Percentiles rank a stretch among this genome's conserved stretches.
These are phyloP conservation scores for Oriolus oriolus DNA, from an alignment of 2,113 vertebrate genomes.

Conservation along the genomic window DNA sequence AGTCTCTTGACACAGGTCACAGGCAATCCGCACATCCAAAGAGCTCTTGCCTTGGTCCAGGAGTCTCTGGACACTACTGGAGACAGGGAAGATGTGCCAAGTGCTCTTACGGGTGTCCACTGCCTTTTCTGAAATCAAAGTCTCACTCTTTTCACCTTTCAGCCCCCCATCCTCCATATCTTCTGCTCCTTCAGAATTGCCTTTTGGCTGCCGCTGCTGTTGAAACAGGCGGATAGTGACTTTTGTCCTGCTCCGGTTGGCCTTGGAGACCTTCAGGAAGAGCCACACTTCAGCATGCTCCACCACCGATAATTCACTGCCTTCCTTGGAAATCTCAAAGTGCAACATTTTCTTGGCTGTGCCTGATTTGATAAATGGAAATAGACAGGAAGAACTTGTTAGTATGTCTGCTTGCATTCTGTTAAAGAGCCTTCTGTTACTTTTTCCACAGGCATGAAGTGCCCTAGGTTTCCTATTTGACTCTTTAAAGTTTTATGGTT, in stretches of 20 bases:
- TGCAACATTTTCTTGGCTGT: conserved; percentile 81
- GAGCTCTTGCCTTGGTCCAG: conserved; percentile 76
- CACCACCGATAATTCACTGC: conserved; percentile 85
- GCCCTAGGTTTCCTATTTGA: background rate
- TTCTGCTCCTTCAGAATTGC: conserved; percentile 59
- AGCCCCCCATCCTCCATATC: conserved; percentile 63
- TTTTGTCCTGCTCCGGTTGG: conserved; percentile 88
- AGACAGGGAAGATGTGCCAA: conserved; percentile 92
- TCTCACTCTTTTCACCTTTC: conserved; percentile 72
- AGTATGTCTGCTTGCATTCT: background rate
- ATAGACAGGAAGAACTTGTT: conserved; percentile 54
- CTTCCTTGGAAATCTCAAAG: conserved; percentile 92
- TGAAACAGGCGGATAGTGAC: conserved; percentile 87
- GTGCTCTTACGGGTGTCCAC: conserved; percentile 92
- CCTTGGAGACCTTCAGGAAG: conserved; percentile 90
- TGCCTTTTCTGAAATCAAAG: conserved; percentile 83
- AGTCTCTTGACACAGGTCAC: conserved; percentile 85
- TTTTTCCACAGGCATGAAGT: background rate
- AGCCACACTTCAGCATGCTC: conserved; percentile 94
- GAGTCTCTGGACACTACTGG: conserved; percentile 81
- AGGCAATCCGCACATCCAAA: conserved; percentile 83
- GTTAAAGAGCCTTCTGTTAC: background rate
- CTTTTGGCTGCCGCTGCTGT: conserved; percentile 67
- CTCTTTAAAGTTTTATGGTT: background rate
- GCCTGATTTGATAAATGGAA: conserved; percentile 74